A percentile compares a stretch with the other conserved stretches of the same genome.
Evolutionary conservation across 2,113 vertebrate genomes (phyloP).

Genomic region (Alligator mississippiensis): DNA sequence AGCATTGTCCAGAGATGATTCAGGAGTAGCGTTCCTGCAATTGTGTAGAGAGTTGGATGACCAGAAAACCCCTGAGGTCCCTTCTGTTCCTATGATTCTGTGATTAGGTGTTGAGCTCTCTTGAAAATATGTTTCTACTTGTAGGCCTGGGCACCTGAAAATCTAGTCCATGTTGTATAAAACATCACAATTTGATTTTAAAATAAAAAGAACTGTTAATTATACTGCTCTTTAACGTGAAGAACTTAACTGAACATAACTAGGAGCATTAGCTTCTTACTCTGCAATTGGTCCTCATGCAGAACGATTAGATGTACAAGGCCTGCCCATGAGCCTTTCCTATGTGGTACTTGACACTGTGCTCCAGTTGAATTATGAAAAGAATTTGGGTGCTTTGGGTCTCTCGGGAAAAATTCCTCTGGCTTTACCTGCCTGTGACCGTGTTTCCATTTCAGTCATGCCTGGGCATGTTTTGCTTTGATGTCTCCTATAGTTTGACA

Average conservation of each 20-base stretch:
- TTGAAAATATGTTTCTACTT: background rate
- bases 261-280: background rate
- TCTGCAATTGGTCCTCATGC: background rate
- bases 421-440: background rate
- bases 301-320: background rate
- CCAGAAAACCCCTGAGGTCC: no score
- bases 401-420: background rate
- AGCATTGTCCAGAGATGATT: no score
- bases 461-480: background rate
- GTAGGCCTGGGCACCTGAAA: background rate
- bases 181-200: background rate
- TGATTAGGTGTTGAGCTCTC: background rate
- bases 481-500: background rate
- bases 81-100: no score
- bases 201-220: background rate
- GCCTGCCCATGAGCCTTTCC: no score
- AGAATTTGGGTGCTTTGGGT: background rate
- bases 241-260: background rate
- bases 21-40: no score
- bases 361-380: accelerated
- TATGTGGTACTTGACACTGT: background rate
- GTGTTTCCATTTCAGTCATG: background rate
- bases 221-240: background rate
- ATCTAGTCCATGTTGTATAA: background rate
- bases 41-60: no score